Evolutionary conservation across 2,797 vertebrate genomes (phyloP).

Genomic region (Manis crassicaudata): DNA sequence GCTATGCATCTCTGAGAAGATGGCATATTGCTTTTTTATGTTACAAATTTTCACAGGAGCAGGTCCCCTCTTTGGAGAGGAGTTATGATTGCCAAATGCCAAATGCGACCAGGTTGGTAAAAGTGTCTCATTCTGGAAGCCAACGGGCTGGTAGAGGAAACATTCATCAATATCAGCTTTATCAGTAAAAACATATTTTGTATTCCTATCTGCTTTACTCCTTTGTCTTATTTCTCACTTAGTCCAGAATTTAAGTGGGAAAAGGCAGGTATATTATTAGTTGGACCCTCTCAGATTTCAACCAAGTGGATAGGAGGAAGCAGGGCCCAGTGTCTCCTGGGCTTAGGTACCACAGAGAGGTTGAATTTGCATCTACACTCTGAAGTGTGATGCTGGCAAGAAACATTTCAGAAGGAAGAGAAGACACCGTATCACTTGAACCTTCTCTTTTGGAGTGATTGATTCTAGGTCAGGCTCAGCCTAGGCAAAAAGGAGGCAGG

Average conservation of each 20-base stretch:
- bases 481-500: neutral
- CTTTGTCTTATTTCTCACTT: neutral
- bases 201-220: neutral
- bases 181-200: neutral
- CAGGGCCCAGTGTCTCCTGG: too few species aligned
- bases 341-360: neutral
- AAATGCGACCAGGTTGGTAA: neutral
- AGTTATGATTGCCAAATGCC: neutral
- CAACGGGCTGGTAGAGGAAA: neutral
- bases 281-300: neutral
- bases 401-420: neutral
- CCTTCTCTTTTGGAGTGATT: neutral
- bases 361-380: neutral
- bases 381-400: neutral
- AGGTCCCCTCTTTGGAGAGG: neutral
- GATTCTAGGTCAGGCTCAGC: neutral
- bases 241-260: neutral
- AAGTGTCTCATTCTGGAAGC: neutral
- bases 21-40: neutral
- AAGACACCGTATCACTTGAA: neutral
- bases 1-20: neutral
- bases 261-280: neutral
- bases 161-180: neutral
- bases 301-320: neutral
- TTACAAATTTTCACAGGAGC: neutral